A percentile compares a stretch with the other conserved stretches of the same genome.
These are phyloP conservation scores for Ischnura elegans DNA, from an alignment of 2,888 invertebrate genomes.

Conservation along the genomic window DNA sequence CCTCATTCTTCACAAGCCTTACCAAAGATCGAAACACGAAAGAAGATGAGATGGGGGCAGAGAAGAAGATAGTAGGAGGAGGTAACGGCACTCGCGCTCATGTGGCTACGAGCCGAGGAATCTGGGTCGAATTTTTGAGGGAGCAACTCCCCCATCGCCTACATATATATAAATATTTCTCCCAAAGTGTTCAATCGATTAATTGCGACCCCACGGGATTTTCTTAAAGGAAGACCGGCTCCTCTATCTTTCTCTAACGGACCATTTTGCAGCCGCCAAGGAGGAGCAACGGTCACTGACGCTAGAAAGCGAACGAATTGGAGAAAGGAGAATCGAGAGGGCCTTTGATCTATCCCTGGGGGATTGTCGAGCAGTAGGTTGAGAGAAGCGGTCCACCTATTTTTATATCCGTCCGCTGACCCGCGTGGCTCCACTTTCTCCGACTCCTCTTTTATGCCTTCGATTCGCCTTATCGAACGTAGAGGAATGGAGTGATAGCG, in stretches of 20 bases:
- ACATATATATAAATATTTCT: neutral
- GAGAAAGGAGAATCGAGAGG: neutral
- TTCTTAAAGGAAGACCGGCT: neutral
- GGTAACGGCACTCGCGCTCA: no score
- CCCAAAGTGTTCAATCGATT: conserved; percentile 15
- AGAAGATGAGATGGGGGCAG: neutral
- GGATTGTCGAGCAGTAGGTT: conserved; percentile 8
- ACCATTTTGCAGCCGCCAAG: conserved; percentile 14
- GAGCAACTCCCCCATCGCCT: neutral
- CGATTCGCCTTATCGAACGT: neutral
- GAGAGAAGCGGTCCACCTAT: neutral
- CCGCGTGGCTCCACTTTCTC: neutral
- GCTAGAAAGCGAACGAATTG: neutral
- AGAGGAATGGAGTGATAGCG: neutral
- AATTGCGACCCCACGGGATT: neutral
- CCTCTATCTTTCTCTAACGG: conserved; percentile 7
- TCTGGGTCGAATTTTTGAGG: conserved; percentile 14
- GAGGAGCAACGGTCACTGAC: neutral
- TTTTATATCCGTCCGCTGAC: neutral
- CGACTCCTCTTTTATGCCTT: no score
- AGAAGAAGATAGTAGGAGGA: no score
- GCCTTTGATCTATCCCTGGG: conserved; percentile 1
- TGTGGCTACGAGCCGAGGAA: neutral
- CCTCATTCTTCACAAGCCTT: neutral
- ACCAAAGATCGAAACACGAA: neutral